phyloP scores from a whole-genome alignment of 1,140 invertebrate genomes.

The Cotesia typhae region DNA sequence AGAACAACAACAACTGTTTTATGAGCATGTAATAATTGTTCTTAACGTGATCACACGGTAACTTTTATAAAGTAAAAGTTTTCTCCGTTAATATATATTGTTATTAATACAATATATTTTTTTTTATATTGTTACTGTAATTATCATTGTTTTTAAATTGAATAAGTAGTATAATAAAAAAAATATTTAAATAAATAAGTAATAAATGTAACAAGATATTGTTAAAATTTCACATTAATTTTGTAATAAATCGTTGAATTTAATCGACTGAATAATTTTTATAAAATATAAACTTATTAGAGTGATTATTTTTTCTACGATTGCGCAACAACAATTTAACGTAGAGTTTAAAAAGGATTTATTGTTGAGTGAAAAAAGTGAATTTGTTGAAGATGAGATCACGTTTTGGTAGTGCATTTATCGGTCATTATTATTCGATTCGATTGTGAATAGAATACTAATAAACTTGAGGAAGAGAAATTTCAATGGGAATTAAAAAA shows the following conservation, averaged over 20 bases:
- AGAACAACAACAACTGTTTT: not conserved
- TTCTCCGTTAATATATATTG: slow-evolving; percentile 2
- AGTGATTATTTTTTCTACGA: not conserved
- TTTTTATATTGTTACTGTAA: not conserved
- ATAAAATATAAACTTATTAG: no score
- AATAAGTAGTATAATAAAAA: no score
- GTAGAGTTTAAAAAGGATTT: not conserved
- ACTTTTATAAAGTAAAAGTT: slow-evolving; percentile 33
- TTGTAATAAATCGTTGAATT: no score
- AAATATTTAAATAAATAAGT: no score
- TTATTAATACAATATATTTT: slow-evolving; percentile 8
- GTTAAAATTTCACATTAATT: no score
- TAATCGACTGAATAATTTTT: no score
- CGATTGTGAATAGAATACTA: slow-evolving; percentile 4
- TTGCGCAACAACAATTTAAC: not conserved
- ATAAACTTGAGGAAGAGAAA: not conserved
- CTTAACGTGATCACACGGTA: slow-evolving; percentile 33
- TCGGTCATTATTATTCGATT: not conserved
- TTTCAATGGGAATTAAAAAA: not conserved
- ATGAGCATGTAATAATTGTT: slow-evolving; percentile 28
- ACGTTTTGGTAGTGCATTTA: slow-evolving; percentile 12
- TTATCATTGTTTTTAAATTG: no score
- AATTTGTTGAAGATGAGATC: slow-evolving; percentile 19
- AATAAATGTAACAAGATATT: no score
- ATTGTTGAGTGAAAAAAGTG: not conserved